phyloP scores from a whole-genome alignment of 2,888 invertebrate species.

The Chaetogeoica ovagalla region DNA sequence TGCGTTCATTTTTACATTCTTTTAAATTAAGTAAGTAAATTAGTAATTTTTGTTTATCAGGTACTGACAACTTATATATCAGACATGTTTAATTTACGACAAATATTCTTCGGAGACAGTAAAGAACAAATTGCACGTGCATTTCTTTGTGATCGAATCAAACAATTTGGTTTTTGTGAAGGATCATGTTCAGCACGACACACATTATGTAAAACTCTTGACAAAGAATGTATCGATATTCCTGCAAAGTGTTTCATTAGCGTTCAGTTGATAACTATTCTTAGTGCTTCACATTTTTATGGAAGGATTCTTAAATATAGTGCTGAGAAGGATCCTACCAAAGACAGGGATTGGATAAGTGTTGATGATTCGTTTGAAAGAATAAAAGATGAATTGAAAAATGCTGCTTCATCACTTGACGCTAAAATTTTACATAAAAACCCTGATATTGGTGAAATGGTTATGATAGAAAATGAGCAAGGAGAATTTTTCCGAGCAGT shows the following conservation, averaged over 20 bases:
- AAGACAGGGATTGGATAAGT: constrained; percentile 26
- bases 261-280: constrained; percentile 12
- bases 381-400: constrained; percentile 30
- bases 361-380: constrained; percentile 13
- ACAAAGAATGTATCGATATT: constrained; percentile 29
- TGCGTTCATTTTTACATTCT: neutral
- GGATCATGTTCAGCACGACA: constrained; percentile 34
- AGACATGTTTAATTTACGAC: constrained; percentile 30
- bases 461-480: constrained; percentile 31
- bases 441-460: constrained; percentile 23
- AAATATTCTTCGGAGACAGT: neutral
- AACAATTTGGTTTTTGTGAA: constrained; percentile 42
- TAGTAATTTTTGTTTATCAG: constrained; percentile 21
- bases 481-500: constrained; percentile 32
- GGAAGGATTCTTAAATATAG: constrained; percentile 42
- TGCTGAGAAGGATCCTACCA: constrained; percentile 9
- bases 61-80: neutral
- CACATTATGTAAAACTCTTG: constrained; percentile 24
- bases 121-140: neutral
- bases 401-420: neutral
- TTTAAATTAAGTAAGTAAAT: neutral
- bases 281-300: constrained; percentile 36
- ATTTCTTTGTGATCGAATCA: constrained; percentile 38
- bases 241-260: constrained; percentile 24
- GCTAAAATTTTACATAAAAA: constrained; percentile 21